Conservation (phyloP, 1,140 invertebrate genomes). For the Lysiphlebus fabarum region DNA sequence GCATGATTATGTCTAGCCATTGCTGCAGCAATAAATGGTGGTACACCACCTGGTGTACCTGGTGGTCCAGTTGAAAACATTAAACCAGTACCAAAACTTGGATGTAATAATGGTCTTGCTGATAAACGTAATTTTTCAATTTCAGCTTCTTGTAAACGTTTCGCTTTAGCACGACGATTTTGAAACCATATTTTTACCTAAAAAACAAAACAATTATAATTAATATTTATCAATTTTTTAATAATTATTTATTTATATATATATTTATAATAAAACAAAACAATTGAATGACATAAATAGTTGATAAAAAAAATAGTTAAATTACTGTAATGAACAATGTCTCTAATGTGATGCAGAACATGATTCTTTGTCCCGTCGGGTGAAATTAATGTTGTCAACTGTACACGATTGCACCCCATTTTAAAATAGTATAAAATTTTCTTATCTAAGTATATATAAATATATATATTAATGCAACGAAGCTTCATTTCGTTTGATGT, state of each 20-base stretch:
- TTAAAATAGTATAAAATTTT: constrained; percentile 10
- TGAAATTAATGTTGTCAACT: constrained; percentile 34
- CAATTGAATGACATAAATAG: no score
- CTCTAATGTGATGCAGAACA: constrained; percentile 31
- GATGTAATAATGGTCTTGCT: constrained; percentile 53
- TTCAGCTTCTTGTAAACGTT: constrained; percentile 91
- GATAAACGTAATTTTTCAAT: constrained; percentile 85
- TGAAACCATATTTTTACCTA: constrained; percentile 97
- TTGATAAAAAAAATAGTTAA: neutral
- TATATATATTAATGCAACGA: constrained; percentile 32
- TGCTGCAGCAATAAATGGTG: constrained; percentile 53
- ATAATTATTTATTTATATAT: no score
- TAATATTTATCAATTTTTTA: neutral
- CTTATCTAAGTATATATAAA: constrained; percentile 34
- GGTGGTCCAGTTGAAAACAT: constrained; percentile 52
- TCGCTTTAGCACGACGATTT: constrained; percentile 91
- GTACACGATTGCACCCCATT: constrained; percentile 17
- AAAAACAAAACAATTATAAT: constrained; percentile 8
- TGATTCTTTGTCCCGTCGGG: constrained; percentile 31
- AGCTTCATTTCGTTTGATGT: constrained; percentile 33
- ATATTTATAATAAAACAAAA: no score
- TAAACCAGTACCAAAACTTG: constrained; percentile 51
- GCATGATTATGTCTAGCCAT: constrained; percentile 54
- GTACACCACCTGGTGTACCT: constrained; percentile 46
- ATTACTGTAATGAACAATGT: constrained; percentile 4